Percentiles rank a stretch among this genome's conserved stretches.
These are phyloP conservation scores for Zaprionus inermis DNA, from an alignment of 1,140 invertebrate species.

Conservation along the genomic window DNA sequence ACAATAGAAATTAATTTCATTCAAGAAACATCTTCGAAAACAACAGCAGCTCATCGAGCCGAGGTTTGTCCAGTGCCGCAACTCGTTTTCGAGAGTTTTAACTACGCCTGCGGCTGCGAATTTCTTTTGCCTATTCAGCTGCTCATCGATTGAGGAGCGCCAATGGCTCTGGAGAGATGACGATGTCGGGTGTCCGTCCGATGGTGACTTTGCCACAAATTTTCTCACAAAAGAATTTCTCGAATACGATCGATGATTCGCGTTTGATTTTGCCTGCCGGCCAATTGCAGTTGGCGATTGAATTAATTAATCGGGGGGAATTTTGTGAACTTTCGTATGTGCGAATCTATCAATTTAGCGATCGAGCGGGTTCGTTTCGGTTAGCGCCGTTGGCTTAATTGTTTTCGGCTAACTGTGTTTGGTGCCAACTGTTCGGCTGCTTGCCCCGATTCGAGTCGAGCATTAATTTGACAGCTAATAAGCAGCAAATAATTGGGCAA, in stretches of 20 bases:
- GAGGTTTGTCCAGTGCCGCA: not conserved
- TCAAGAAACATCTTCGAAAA: constrained; percentile 66
- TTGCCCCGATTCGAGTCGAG: constrained; percentile 44
- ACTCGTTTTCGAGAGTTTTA: constrained; percentile 52
- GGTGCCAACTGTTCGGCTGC: constrained; percentile 10
- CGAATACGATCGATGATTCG: constrained; percentile 25
- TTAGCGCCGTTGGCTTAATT: constrained; percentile 67
- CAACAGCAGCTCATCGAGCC: constrained; percentile 14
- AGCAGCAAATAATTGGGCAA: constrained; percentile 52
- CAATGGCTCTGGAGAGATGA: constrained; percentile 8
- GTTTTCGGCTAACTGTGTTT: constrained; percentile 53
- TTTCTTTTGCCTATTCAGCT: constrained; percentile 70
- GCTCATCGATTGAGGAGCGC: constrained; percentile 38
- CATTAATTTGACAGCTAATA: constrained; percentile 53
- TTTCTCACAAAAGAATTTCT: constrained; percentile 79
- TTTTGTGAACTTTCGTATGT: constrained; percentile 17
- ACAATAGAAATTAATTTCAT: constrained; percentile 81
- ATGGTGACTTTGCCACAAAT: constrained; percentile 65
- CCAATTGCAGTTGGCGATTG: constrained; percentile 70
- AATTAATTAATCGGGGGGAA: constrained; percentile 72
- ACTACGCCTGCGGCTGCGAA: constrained; percentile 26
- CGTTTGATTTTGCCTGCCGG: constrained; percentile 53
- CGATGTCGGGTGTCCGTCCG: not conserved
- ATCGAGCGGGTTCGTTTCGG: constrained; percentile 2
- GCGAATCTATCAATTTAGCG: not conserved